Percentiles rank a stretch among this genome's conserved stretches.
phyloP scores from a whole-genome alignment of 2,888 invertebrate genomes.

The Lymantria monacha region DNA sequence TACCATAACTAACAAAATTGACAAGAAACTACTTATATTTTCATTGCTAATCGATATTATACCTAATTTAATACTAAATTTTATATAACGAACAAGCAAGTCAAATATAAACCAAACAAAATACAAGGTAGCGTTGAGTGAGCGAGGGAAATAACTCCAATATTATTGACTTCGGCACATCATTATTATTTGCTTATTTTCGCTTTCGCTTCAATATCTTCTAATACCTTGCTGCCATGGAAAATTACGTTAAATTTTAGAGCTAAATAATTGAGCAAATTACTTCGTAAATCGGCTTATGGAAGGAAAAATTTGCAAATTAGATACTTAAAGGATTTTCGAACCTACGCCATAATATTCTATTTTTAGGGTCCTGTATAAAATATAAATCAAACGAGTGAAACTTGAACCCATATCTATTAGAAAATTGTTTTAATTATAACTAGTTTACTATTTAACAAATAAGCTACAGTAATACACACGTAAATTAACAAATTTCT shows the following conservation, averaged over 20 bases:
- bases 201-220: constrained; percentile 51
- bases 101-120: too few species aligned
- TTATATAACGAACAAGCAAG: too few species aligned
- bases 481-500: too few species aligned
- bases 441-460: too few species aligned
- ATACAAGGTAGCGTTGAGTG: not conserved
- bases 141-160: constrained; percentile 34
- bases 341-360: constrained; percentile 30
- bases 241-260: constrained; percentile 66
- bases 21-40: too few species aligned
- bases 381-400: too few species aligned
- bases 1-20: too few species aligned
- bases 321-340: constrained; percentile 68
- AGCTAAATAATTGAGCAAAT: constrained; percentile 72
- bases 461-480: too few species aligned
- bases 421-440: too few species aligned
- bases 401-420: too few species aligned
- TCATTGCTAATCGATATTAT: too few species aligned
- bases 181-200: constrained; percentile 70
- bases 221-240: constrained; percentile 54
- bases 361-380: constrained; percentile 10
- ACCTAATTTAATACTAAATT: too few species aligned
- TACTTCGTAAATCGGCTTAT: constrained; percentile 66
- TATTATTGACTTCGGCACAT: constrained; percentile 50
- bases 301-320: constrained; percentile 61